These are phyloP conservation scores for Hyppa rectilinea DNA, from an alignment of 2,888 invertebrate species.

Conservation along the genomic window DNA sequence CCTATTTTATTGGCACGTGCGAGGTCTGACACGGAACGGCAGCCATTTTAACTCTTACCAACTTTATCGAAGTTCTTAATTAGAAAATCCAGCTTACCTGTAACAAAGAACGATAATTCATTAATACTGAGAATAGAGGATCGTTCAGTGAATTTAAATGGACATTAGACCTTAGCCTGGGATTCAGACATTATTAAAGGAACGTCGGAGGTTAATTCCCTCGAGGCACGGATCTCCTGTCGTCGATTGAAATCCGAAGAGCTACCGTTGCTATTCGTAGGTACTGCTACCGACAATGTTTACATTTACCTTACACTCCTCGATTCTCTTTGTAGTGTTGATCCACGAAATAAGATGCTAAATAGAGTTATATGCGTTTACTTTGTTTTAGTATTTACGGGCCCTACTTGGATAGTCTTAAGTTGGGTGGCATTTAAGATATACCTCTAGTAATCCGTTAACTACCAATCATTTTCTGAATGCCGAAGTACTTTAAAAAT, in stretches of 20 bases:
- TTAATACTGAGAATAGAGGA: constrained; percentile 27
- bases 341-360: constrained; percentile 32
- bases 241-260: constrained; percentile 53
- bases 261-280: constrained; percentile 30
- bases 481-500: neutral
- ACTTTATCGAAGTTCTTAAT: constrained; percentile 25
- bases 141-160: constrained; percentile 33
- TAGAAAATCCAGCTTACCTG: constrained; percentile 67
- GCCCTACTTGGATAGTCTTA: neutral
- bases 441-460: neutral
- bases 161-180: constrained; percentile 17
- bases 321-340: constrained; percentile 47
- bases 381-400: neutral
- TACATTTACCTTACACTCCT: constrained; percentile 28
- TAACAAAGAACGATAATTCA: constrained; percentile 62
- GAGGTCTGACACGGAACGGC: constrained; percentile 4
- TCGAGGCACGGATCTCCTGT: constrained; percentile 52
- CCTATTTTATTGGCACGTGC: constrained; percentile 31
- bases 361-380: neutral
- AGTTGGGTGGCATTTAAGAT: neutral
- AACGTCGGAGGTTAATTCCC: constrained; percentile 51
- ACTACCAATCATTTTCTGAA: neutral
- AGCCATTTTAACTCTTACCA: constrained; percentile 48
- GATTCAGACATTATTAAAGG: constrained; percentile 36
- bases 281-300: constrained; percentile 38